Evolutionary conservation across 2,888 invertebrate genomes (phyloP).

Genomic region (Andrena praecox): DNA sequence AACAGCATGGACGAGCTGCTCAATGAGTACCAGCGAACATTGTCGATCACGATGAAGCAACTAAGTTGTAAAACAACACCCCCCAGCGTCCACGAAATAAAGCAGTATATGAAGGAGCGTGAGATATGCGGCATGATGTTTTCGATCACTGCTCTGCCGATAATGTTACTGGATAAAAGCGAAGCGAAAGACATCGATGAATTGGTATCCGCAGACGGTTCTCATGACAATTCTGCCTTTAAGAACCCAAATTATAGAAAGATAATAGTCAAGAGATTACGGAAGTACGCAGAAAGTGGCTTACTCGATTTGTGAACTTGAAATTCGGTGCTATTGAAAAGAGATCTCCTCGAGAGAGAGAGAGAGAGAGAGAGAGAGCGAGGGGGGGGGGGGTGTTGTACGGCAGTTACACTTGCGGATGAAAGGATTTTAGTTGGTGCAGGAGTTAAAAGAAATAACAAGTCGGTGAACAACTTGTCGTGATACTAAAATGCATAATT

Average conservation of each 20-base stretch:
- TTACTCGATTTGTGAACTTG: constrained; percentile 69
- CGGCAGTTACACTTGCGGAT: not conserved
- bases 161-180: constrained; percentile 73
- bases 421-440: not conserved
- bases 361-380: too few species aligned
- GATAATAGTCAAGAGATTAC: constrained; percentile 72
- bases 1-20: constrained; percentile 68
- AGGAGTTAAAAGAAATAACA: not conserved
- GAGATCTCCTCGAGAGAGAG: not conserved
- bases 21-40: constrained; percentile 71
- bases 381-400: not conserved
- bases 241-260: constrained; percentile 63
- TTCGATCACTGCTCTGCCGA: constrained; percentile 72
- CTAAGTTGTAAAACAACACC: constrained; percentile 75
- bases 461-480: not conserved
- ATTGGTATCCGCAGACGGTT: constrained; percentile 61
- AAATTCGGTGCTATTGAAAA: not conserved
- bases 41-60: constrained; percentile 74
- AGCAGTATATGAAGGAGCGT: constrained; percentile 61
- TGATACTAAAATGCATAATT: constrained; percentile 8
- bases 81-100: constrained; percentile 71
- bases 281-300: constrained; percentile 72
- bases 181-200: constrained; percentile 74
- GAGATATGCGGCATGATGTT: constrained; percentile 71
- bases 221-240: constrained; percentile 62